These are phyloP conservation scores for Chrosomus eos DNA, from an alignment of 2,797 vertebrate species.

Conservation along the genomic window DNA sequence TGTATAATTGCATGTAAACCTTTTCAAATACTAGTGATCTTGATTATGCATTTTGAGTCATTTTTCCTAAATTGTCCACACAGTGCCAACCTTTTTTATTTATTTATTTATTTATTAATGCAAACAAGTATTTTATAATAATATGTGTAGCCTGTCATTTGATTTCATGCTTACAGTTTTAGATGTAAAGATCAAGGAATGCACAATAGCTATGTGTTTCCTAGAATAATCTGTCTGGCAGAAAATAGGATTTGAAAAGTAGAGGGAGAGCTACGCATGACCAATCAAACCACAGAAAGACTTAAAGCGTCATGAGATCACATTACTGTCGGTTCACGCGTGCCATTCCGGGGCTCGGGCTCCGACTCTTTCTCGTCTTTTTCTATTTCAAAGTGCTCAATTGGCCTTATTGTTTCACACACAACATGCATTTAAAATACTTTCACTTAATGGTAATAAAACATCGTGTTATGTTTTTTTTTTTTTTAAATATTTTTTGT, in stretches of 20 bases:
- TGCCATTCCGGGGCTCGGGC: constrained; percentile 10
- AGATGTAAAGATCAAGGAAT: background rate
- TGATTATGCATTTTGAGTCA: background rate
- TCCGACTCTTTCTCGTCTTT: background rate
- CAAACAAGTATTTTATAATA: background rate
- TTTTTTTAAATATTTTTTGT: background rate
- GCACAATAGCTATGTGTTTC: background rate
- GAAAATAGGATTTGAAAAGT: constrained; percentile 70
- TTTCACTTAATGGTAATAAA: background rate
- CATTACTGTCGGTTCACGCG: constrained; percentile 40
- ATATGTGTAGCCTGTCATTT: background rate
- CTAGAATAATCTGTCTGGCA: constrained; percentile 26
- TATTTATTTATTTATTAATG: background rate
- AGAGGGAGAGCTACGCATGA: constrained; percentile 77
- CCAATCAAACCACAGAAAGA: constrained; percentile 76
- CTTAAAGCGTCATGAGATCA: constrained; percentile 76
- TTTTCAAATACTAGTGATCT: background rate
- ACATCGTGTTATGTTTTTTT: background rate
- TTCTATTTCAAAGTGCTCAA: background rate
- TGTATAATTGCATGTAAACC: background rate
- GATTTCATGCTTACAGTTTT: background rate
- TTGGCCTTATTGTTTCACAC: background rate
- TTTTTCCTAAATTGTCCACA: background rate
- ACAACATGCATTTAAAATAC: background rate
- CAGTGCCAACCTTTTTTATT: background rate